Percentiles rank a stretch among this genome's conserved stretches.
Evolutionary conservation across 1,140 invertebrate species (phyloP).

Genomic region (Lepidurus arcticus): DNA sequence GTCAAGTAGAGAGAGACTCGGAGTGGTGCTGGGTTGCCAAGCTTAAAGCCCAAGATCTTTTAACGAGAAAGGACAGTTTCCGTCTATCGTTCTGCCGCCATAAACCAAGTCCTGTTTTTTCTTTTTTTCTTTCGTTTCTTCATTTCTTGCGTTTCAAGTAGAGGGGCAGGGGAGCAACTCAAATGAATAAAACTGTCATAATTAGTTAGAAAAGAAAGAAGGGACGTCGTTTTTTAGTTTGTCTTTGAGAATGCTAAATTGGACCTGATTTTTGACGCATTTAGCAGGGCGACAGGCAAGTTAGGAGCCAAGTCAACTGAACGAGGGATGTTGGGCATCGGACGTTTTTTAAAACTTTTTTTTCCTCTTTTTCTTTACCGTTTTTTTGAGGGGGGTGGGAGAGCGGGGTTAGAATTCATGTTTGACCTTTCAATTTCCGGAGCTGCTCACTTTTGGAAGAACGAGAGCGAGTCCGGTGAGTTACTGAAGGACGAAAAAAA

Average conservation of each 20-base stretch:
- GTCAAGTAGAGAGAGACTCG: background rate
- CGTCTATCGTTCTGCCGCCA: background rate
- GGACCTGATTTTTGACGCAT: background rate
- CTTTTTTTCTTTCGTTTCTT: background rate
- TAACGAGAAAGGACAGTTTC: constrained; percentile 18
- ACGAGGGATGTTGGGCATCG: too few species aligned
- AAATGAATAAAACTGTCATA: background rate
- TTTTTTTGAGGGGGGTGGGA: too few species aligned
- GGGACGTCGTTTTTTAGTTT: background rate
- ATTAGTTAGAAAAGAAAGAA: background rate
- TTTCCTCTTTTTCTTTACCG: too few species aligned
- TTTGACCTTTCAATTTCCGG: too few species aligned
- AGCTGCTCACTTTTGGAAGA: too few species aligned
- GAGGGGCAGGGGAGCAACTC: background rate
- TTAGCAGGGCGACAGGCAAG: background rate
- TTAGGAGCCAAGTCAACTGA: too few species aligned
- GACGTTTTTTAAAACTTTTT: too few species aligned
- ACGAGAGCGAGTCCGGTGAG: too few species aligned
- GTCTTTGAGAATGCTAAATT: background rate
- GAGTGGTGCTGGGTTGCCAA: background rate
- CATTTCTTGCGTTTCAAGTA: background rate
- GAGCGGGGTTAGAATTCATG: too few species aligned
- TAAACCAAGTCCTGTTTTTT: background rate
- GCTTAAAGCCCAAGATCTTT: background rate
- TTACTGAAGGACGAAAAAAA: too few species aligned